These are phyloP conservation scores for Crotalus horridus DNA, from an alignment of 2,113 vertebrate genomes.

Conservation along the genomic window DNA sequence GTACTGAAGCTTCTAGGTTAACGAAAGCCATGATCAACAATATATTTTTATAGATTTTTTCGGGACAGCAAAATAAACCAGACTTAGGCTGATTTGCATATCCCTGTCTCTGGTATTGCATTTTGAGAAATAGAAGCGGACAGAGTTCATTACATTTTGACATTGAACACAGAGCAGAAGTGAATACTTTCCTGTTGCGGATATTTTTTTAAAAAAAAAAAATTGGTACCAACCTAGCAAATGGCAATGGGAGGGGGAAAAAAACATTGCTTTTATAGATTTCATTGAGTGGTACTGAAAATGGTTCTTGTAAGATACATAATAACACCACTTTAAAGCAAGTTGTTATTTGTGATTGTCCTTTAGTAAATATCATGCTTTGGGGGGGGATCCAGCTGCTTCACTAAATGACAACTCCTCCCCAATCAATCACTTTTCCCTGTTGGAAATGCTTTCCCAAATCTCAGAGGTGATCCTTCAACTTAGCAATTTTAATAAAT, in stretches of 20 bases:
- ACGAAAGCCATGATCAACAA: neutral
- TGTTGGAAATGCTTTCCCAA: slow-evolving; percentile 40
- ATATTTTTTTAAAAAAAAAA: neutral
- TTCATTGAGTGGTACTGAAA: slow-evolving; percentile 1
- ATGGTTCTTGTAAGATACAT: neutral
- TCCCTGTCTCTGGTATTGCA: neutral
- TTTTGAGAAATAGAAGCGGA: neutral
- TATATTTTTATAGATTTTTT: neutral
- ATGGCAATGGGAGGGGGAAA: neutral
- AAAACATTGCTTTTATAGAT: neutral
- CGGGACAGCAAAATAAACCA: neutral
- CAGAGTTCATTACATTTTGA: neutral
- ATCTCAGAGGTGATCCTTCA: slow-evolving; percentile 49
- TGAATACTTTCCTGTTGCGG: neutral
- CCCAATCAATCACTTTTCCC: slow-evolving; percentile 50
- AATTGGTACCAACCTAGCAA: neutral
- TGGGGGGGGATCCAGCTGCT: slow-evolving; percentile 43
- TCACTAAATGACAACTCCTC: slow-evolving; percentile 51
- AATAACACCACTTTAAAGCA: slow-evolving; percentile 43
- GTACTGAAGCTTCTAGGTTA: neutral
- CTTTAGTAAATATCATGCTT: slow-evolving; percentile 55
- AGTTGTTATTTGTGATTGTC: slow-evolving; percentile 53
- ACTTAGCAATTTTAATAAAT: slow-evolving; percentile 59
- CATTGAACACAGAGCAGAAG: neutral
- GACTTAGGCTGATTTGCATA: neutral